Evolutionary conservation across 2,888 invertebrate species (phyloP).

Genomic region (Drosophila atripex): DNA sequence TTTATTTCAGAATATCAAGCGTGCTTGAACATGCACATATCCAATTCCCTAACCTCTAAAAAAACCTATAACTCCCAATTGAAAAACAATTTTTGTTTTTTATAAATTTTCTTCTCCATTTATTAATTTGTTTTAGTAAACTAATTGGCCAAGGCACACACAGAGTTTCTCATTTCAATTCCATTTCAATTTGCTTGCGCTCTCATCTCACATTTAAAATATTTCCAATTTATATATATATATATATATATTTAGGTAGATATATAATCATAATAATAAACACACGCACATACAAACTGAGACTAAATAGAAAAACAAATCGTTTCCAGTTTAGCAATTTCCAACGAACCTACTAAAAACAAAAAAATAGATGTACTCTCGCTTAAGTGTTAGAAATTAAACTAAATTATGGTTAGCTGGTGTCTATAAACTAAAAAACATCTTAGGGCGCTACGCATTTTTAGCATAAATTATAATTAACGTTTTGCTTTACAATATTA

Average conservation of each 20-base stretch:
- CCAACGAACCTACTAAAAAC: conserved; percentile 58
- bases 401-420: conserved; percentile 70
- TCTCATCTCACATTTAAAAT: conserved; percentile 30
- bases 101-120: conserved; percentile 56
- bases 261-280: conserved; percentile 34
- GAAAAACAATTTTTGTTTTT: not conserved
- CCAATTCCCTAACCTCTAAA: too few species aligned
- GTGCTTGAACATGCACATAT: too few species aligned
- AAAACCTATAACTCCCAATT: too few species aligned
- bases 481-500: conserved; percentile 41
- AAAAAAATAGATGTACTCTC: conserved; percentile 55
- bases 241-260: conserved; percentile 6
- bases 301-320: conserved; percentile 47
- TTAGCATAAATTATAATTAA: conserved; percentile 52
- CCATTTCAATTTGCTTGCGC: conserved; percentile 35
- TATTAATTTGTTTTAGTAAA: conserved; percentile 75
- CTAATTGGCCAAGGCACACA: conserved; percentile 72
- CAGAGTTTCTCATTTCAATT: conserved; percentile 38
- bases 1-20: too few species aligned
- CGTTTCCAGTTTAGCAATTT: conserved; percentile 49
- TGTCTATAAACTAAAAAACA: conserved; percentile 76
- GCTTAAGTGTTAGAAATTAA: conserved; percentile 64
- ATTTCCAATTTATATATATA: conserved; percentile 11
- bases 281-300: conserved; percentile 46
- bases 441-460: conserved; percentile 60